Evolutionary conservation across 2,113 vertebrate genomes (phyloP), one percentile per base, ranked within the genome.

Genomic region (Spea multiplicata): DNA sequence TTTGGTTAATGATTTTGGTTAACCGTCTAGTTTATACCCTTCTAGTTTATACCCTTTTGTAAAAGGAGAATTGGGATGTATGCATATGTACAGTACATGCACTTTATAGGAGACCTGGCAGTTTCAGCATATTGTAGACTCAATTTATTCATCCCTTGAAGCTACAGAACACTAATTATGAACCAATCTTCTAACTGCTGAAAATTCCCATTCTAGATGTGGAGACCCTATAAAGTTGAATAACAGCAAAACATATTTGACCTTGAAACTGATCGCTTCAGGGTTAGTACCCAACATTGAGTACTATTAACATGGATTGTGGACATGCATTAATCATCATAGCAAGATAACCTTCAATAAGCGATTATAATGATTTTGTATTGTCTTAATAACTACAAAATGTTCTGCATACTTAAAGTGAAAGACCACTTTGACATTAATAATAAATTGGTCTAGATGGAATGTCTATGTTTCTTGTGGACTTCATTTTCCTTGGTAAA

Each of bases 41-140:
- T 78, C 12, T 0, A 8, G 8, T 4, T 48, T 75, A 17, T 53
- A 8, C 62, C 14, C 30, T 50, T 78, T 8, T 55, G 30, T 45
- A n/a, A 66, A 46, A 50, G 48, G 66, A 17, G 6, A 30, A 10
- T 49, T 59, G 73, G 70, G 74, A 44, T 10, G 4, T 1, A 6
- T 17, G 55, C 65, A 13, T 71, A 8, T 30, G 30, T 30, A 30
- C 12, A 0, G 0, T 0, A 0, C 14, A 61, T 9, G 46, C 13
- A 74, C 59, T 44, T 79, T 66, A 66, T 46, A 48, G 44, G 10
- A 5, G 30, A 75, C 44, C 71, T 10, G 55, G 72, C 61, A 81
- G 71, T 52, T 71, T 44, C 17, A 66, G n/a, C 30, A 75, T 82
- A 83, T 83, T 83, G 46, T 66, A 83, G 47, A 3, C 44, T 82